Base-by-base conservation (phyloP, 2,888 invertebrate species). In the Andricus quercusramuli region DNA sequence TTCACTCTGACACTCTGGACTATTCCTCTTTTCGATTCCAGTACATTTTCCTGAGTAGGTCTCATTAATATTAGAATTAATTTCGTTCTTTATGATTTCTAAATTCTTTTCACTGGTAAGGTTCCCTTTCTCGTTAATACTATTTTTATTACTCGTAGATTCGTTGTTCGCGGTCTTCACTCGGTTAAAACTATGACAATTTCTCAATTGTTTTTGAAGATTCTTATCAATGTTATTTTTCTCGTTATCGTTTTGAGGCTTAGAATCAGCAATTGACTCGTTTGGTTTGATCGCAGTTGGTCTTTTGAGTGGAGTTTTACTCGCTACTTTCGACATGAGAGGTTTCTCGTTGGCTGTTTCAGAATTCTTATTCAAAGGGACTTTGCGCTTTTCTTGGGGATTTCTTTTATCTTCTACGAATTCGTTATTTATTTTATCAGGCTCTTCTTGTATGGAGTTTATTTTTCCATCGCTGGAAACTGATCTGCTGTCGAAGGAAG, bases 21-120 rank as follows among this genome's bases (percentile, higher is more conserved):
- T 44, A 37, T 64, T 64, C 32, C 64, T 64, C 78, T 78, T 70
- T 67, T 80, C 77, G 41, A 62, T 79, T 44, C 80, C 81, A 64
- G 56, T 68, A 20, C 37, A 65, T 56, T 68, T 22, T 51, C 37
- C 59, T 17, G 3, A 47, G 20, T 77, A 47, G 17, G 56, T 44
- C 15, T 86, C 88, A 51, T 87, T 89, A 9, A 87, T 80, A 77
- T 85, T 88, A 6, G 82, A 74, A 83, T 91, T 91, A 20, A 90
- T 88, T 66, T 89, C 89, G 81, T 92, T 92, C 67, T 87, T 90
- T 44, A 84, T 83, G 37, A 83, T 62, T 44, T 89, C 90, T 13
- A 89, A 25, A 51, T 89, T 88, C 65, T 86, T 90, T 68, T 82
- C 86, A 66, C 78, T 85, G 29, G 2, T 74, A 0, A n/a, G 32